Evolutionary conservation across 2,113 vertebrate genomes (phyloP).

Genomic region (Crotalus viridis): DNA sequence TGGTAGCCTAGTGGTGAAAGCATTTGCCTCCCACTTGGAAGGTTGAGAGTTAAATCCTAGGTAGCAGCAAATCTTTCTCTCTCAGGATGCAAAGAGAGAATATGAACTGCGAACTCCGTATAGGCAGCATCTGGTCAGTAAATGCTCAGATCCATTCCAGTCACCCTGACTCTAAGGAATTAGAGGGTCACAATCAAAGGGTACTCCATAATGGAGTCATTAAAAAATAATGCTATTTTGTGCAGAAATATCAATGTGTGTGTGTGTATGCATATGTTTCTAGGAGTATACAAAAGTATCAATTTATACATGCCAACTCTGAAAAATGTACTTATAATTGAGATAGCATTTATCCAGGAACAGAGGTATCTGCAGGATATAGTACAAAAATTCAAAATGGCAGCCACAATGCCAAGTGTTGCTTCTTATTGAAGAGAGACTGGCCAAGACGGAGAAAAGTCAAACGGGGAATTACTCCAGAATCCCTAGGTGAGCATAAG

Average conservation of each 20-base stretch:
- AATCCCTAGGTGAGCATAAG: too few relatives aligned
- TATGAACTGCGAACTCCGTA: neutral
- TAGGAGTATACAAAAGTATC: neutral
- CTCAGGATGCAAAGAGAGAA: neutral
- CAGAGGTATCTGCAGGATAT: neutral
- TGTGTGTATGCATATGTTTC: neutral
- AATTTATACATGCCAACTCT: neutral
- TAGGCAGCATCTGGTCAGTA: neutral
- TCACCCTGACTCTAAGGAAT: neutral
- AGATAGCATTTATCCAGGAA: neutral
- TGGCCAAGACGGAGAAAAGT: too few relatives aligned
- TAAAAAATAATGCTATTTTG: slow-evolving; percentile 3
- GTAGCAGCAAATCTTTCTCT: neutral
- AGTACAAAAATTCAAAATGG: neutral
- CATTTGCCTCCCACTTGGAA: neutral
- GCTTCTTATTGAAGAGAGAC: too few relatives aligned
- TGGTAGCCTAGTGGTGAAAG: neutral
- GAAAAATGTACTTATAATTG: neutral
- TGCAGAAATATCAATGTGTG: neutral
- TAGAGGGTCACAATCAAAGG: too few relatives aligned
- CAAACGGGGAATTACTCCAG: too few relatives aligned
- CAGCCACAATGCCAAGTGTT: too few relatives aligned
- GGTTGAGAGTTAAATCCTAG: neutral
- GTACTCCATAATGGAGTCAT: too few relatives aligned
- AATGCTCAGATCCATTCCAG: neutral